Base-by-base conservation (phyloP, 1,140 invertebrate species). In the Platorchestia sp. region DNA sequence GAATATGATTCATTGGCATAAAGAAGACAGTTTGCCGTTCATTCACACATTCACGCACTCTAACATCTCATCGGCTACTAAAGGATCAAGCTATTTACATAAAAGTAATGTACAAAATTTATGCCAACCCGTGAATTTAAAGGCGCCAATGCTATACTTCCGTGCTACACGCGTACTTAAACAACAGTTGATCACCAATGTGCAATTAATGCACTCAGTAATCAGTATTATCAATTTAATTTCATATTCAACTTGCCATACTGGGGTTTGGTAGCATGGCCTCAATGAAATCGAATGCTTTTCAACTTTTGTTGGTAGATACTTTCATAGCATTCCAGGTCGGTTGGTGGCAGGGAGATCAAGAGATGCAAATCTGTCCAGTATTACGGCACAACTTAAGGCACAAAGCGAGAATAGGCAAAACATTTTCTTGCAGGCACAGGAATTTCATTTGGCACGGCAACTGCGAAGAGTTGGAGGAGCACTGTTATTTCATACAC, bases 51-150 rank as follows among this genome's bases (percentile, higher is more conserved):
- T 22, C 59, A 75, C 59, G 27, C 59, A 75, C 10, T 75, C 59
- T 75, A 75, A 10, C 36, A 75, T 75, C 14, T 22, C 59, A 22
- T 22, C 59, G n/a, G 59, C 87, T 42, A 89, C 87, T 89, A 89
- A 89, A 89, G 36, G 59, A 89, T 89, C 43, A 44, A 89, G 41
- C 27, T 89, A 89, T 89, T 89, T 89, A 89, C 87, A 89, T 42
- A 89, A 27, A 89, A 89, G 14, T 89, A 89, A 89, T 89, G 43
- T 89, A 89, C 87, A 89, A 89, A 42, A 89, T 42, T 44, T 41
- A 89, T 42, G 87, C 3, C n/a, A 5, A 89, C 87, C 36, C 87
- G 87, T 89, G 87, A 89, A 89, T 41, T 75, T 75, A 36, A 75
- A 75, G 27, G 59, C 59, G 14, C 27, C 59, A 22, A 75, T 75